These are phyloP conservation scores for Meandrina meandrites DNA, from an alignment of 92 coral and sea anemone genomes.

Conservation along the genomic window DNA sequence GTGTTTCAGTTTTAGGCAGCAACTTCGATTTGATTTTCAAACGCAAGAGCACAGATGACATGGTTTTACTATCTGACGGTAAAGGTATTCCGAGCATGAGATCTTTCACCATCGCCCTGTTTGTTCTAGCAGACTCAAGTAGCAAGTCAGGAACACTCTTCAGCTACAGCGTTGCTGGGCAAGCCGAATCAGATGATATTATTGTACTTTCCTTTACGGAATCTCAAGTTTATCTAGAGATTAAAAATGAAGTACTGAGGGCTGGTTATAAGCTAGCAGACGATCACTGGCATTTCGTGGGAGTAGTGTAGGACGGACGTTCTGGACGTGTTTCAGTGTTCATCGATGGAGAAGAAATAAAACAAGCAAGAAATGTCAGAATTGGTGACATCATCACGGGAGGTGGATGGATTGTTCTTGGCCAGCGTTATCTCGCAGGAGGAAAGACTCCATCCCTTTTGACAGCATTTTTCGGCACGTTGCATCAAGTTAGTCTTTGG, in stretches of 20 bases:
- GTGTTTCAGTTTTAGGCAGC: constrained; percentile 44
- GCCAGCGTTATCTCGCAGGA: constrained; percentile 40
- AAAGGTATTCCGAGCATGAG: constrained; percentile 3
- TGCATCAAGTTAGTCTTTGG: constrained; percentile 61
- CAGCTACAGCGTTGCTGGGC: constrained; percentile 40
- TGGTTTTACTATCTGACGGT: constrained; percentile 37
- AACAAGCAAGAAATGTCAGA: not conserved
- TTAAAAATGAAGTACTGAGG: constrained; percentile 31
- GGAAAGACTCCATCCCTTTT: not conserved
- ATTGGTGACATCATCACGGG: not conserved
- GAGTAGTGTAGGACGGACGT: constrained; percentile 42
- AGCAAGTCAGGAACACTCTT: constrained; percentile 54
- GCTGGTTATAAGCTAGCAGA: constrained; percentile 31
- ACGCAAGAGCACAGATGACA: constrained; percentile 31
- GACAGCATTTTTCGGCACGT: constrained; percentile 44
- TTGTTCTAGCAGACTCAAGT: constrained; percentile 39
- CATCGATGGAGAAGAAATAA: constrained; percentile 34
- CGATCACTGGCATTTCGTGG: constrained; percentile 61
- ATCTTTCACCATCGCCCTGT: constrained; percentile 46
- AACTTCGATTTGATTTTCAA: constrained; percentile 52
- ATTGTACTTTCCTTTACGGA: constrained; percentile 38
- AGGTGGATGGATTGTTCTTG: constrained; percentile 11
- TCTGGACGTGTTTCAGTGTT: constrained; percentile 29
- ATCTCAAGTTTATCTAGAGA: constrained; percentile 6
- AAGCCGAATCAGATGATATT: constrained; percentile 22